Base-by-base conservation (phyloP, 2,113 vertebrate genomes). In the Anarrhichthys ocellatus region DNA sequence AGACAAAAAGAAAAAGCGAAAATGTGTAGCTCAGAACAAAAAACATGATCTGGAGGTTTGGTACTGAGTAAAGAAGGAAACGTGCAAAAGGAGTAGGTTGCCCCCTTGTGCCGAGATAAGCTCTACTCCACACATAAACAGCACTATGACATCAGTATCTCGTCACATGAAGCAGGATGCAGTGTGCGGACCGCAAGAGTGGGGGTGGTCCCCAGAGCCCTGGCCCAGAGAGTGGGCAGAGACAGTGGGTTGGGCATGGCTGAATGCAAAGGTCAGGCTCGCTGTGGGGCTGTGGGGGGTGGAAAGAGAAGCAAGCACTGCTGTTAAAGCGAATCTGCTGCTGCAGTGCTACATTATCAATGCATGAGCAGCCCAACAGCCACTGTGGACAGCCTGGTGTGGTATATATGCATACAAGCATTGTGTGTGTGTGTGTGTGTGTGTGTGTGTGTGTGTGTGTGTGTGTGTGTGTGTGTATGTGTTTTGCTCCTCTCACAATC, bases 251-350 rank as follows among this genome's bases (percentile, higher is more conserved):
- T 85, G 85, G 76, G 80, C 67, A 73, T 84, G 78, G 83, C 73
- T 76, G 84, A 76, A 65, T 84, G 78, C 80, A 92, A 92, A 93
- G 91, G 93, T 90, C 91, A 92, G 56, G 76, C 70, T 71, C 65
- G 82, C 71, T 84, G 67, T 77, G 84, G 48, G 48, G 75, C 10
- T 87, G 84, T 84, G 84, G 87, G 87, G 83, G 83, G 86, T 76
- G 88, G 82, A 86, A 74, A 42, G 17, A 82, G 66, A 83, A 71
- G 77, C 34, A 73, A 71, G 70, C 66, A 14, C 69, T 85, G 82
- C 88, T 73, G 64, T 46, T 73, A 52, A 87, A 83, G 58, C 83
- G 81, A 46, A 73, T 87, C 84, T 92, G 86, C 83, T 88, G 76
- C 81, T 86, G 89, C 87, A 90, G 87, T 71, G 63, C 71, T 82